Percentiles rank a stretch among this genome's conserved stretches.
phyloP scores from a whole-genome alignment of 2,113 vertebrate species.

The Martes martes region DNA sequence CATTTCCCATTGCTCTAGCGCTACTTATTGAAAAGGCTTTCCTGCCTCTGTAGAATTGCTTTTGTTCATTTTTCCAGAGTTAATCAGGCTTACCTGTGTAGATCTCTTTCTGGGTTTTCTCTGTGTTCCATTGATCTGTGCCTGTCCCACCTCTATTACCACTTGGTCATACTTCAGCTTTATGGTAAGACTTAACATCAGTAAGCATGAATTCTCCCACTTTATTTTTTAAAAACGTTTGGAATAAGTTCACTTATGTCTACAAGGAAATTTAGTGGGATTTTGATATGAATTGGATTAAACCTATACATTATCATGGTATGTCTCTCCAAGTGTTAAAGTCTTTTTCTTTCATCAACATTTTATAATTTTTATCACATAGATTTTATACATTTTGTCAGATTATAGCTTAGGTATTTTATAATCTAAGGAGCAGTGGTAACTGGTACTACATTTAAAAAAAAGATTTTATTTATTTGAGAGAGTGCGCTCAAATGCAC shows the following conservation, averaged over 20 bases:
- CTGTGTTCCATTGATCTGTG: not conserved
- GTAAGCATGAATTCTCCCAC: not conserved
- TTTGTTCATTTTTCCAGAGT: constrained; percentile 32
- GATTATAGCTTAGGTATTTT: constrained; percentile 11
- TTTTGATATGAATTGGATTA: constrained; percentile 33
- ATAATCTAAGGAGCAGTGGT: not conserved
- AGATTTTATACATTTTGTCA: not conserved
- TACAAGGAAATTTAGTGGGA: constrained; percentile 22
- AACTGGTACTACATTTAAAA: not conserved
- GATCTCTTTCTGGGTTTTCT: not conserved
- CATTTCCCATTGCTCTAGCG: not conserved
- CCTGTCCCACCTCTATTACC: not conserved
- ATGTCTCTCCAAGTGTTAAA: constrained; percentile 27
- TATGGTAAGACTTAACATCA: not conserved
- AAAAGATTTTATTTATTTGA: not conserved
- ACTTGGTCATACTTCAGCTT: not conserved
- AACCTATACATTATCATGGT: not conserved
- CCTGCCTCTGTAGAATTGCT: not conserved
- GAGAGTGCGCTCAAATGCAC: not conserved
- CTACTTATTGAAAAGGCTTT: not conserved
- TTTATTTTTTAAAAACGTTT: not conserved
- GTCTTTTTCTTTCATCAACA: not conserved
- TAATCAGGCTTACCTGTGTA: constrained; percentile 4
- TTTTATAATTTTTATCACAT: constrained; percentile 8
- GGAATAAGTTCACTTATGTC: not conserved